Evolutionary conservation across 2,888 invertebrate species (phyloP).

Genomic region (Lithophane semibrunnea): DNA sequence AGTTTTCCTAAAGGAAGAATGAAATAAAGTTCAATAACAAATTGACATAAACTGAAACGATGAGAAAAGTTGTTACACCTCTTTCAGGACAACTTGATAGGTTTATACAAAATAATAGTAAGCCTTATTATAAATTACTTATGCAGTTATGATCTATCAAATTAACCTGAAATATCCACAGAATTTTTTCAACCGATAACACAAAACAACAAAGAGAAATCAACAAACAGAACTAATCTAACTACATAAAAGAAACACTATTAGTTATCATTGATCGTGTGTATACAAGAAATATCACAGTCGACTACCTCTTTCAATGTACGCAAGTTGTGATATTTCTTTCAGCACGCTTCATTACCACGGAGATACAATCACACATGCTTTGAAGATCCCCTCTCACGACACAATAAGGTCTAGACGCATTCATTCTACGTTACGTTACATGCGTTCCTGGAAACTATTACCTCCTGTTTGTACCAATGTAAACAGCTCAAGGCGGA

Average conservation of each 20-base stretch:
- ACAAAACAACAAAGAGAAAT: slow-evolving; percentile 5
- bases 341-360: slow-evolving; percentile 60
- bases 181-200: background rate
- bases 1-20: background rate
- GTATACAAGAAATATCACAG: slow-evolving; percentile 19
- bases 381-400: slow-evolving; percentile 57
- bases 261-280: slow-evolving; percentile 14
- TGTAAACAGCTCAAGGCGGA: slow-evolving; percentile 25
- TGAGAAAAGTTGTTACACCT: background rate
- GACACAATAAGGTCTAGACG: slow-evolving; percentile 82
- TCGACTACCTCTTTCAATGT: slow-evolving; percentile 12
- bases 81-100: background rate
- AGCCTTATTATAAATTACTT: background rate
- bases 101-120: background rate
- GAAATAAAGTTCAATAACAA: background rate
- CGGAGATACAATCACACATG: slow-evolving; percentile 67
- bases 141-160: background rate
- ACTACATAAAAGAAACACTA: slow-evolving; percentile 16
- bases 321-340: slow-evolving; percentile 51
- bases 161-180: background rate
- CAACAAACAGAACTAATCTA: slow-evolving; percentile 16
- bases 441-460: slow-evolving; percentile 53
- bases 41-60: background rate
- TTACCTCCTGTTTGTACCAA: slow-evolving; percentile 60
- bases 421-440: slow-evolving; percentile 68